These are phyloP conservation scores for Setophaga petechia DNA, from an alignment of 2,113 vertebrate genomes.

Conservation along the genomic window DNA sequence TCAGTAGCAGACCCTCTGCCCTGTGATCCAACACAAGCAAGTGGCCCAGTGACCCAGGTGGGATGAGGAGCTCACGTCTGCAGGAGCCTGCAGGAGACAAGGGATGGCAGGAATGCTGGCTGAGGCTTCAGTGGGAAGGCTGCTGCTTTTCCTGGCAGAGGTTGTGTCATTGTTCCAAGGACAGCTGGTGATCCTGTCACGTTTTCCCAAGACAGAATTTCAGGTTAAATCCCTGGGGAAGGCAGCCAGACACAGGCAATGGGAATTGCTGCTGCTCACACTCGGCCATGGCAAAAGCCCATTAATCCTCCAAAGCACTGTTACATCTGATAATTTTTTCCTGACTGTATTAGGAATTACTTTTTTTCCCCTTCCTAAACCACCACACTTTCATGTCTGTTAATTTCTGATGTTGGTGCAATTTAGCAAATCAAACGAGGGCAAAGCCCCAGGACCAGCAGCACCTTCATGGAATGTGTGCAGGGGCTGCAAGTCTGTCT, in stretches of 20 bases:
- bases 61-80: not conserved
- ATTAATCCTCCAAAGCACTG: not conserved
- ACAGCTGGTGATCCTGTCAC: not conserved
- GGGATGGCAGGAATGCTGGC: not conserved
- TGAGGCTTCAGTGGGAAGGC: not conserved
- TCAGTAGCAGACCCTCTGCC: not conserved
- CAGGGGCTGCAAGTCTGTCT: not conserved
- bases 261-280: not conserved
- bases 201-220: constrained; percentile 16
- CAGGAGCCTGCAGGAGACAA: not conserved
- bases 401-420: not conserved
- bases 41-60: not conserved
- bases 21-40: not conserved
- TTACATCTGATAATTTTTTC: not conserved
- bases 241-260: not conserved
- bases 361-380: not conserved
- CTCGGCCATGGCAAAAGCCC: not conserved
- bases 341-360: not conserved
- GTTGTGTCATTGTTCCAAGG: not conserved
- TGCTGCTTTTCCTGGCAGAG: constrained; percentile 35
- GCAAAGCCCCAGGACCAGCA: not conserved
- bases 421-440: not conserved
- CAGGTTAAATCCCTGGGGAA: not conserved
- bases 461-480: not conserved
- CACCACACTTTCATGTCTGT: not conserved